Conservation (phyloP, 2,797 vertebrate genomes). For the Eleutherodactylus coqui region DNA sequence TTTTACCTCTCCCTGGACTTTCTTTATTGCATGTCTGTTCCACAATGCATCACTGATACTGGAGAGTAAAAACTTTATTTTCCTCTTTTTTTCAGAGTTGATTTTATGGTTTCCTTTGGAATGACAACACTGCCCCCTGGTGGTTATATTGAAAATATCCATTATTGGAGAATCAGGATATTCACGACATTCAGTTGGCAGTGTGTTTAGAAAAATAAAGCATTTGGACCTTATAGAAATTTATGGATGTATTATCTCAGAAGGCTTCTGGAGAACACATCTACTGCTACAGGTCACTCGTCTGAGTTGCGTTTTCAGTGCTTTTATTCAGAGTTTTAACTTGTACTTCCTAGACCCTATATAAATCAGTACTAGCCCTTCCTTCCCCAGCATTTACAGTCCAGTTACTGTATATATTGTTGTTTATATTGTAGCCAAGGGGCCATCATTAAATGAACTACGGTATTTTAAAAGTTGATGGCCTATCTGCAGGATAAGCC, state of each 20-base stretch:
- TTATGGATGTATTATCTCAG: not conserved
- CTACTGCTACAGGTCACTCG: no score
- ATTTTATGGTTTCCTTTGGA: not conserved
- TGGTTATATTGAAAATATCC: not conserved
- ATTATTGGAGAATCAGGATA: not conserved
- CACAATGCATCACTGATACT: constrained; percentile 41
- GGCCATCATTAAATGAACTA: no score
- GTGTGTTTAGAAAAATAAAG: not conserved
- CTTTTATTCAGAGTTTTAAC: no score
- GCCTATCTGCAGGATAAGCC: no score
- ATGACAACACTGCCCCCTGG: constrained; percentile 41
- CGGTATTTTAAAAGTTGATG: no score
- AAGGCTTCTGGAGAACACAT: no score
- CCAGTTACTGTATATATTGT: no score
- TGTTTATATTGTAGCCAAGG: no score
- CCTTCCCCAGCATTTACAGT: no score
- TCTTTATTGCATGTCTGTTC: constrained; percentile 49
- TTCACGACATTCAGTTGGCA: not conserved
- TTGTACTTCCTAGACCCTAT: no score
- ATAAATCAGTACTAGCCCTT: no score
- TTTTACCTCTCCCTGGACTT: constrained; percentile 50
- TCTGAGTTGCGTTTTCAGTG: no score
- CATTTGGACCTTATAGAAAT: not conserved
- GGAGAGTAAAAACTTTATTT: constrained; percentile 51
- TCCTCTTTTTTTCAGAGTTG: not conserved